phyloP scores from a whole-genome alignment of 2,113 vertebrate genomes.

The Gymnobelideus leadbeateri region DNA sequence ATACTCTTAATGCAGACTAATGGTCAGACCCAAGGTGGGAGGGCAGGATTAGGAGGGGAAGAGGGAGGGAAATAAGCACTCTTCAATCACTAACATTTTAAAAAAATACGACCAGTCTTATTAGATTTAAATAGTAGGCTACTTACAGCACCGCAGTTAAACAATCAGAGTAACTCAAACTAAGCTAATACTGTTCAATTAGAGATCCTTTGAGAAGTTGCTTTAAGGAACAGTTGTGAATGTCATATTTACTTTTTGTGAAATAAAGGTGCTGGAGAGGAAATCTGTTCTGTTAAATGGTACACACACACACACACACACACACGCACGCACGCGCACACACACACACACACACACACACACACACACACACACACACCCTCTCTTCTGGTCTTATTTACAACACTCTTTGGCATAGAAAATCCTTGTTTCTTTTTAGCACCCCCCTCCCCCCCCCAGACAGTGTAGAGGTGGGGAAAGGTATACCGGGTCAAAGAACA shows the following conservation, averaged over 20 bases:
- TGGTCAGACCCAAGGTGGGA: not conserved
- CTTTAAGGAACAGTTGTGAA: not conserved
- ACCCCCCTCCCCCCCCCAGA: too few species aligned
- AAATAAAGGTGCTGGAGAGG: not conserved
- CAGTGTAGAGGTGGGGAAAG: not conserved
- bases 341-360: not conserved
- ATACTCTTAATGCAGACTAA: conserved; percentile 3
- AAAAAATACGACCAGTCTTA: not conserved
- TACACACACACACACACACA: not conserved
- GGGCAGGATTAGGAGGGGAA: not conserved
- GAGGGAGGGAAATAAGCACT: not conserved
- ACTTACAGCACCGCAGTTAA: not conserved
- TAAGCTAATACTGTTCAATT: not conserved
- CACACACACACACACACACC: not conserved
- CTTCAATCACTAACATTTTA: not conserved
- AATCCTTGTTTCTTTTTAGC: not conserved
- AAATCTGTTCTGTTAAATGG: not conserved
- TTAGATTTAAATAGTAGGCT: not conserved
- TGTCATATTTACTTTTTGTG: conserved; percentile 15
- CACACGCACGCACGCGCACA: not conserved
- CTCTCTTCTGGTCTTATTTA: not conserved
- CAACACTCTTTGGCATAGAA: conserved; percentile 25
- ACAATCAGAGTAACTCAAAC: not conserved
- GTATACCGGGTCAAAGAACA: not conserved
- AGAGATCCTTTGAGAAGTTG: not conserved